Evolutionary conservation across 2,113 vertebrate genomes (phyloP).

Genomic region (Setophaga petechia): DNA sequence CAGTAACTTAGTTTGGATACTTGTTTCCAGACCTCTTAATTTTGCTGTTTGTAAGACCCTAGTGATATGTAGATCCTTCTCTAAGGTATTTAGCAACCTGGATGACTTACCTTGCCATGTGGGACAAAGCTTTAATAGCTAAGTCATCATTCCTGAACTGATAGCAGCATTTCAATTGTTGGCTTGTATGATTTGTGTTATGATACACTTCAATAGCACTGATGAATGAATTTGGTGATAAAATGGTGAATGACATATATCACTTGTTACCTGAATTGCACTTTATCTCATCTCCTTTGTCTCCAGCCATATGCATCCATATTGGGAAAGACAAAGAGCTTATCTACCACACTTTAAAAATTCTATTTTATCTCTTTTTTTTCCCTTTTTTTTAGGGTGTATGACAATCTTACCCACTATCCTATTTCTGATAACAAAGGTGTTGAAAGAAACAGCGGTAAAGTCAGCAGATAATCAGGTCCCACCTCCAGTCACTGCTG

Average conservation of each 20-base stretch:
- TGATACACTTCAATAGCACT: neutral
- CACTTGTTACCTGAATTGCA: neutral
- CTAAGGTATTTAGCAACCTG: neutral
- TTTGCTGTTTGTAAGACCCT: neutral
- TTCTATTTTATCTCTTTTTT: slow-evolving; percentile 32
- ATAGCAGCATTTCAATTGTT: neutral
- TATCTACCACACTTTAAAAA: neutral
- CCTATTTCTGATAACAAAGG: slow-evolving; percentile 93
- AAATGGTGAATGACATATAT: neutral
- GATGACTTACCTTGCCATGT: neutral
- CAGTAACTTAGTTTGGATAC: neutral
- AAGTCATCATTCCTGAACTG: neutral
- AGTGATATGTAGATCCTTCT: neutral
- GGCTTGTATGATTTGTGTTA: neutral
- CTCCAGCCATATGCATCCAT: neutral
- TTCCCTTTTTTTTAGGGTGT: slow-evolving; percentile 78
- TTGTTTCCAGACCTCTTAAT: neutral
- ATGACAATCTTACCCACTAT: slow-evolving; percentile 95
- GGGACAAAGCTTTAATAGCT: neutral
- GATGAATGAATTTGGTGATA: neutral
- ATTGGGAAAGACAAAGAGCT: neutral
- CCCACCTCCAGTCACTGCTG: slow-evolving; percentile 85
- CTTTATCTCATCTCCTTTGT: neutral
- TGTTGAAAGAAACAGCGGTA: slow-evolving; percentile 91
- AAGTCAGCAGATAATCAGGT: slow-evolving; percentile 86